Percentiles rank a stretch among this genome's conserved stretches.
phyloP scores from a whole-genome alignment of 1,140 invertebrate species.

The Spodoptera frugiperda region DNA sequence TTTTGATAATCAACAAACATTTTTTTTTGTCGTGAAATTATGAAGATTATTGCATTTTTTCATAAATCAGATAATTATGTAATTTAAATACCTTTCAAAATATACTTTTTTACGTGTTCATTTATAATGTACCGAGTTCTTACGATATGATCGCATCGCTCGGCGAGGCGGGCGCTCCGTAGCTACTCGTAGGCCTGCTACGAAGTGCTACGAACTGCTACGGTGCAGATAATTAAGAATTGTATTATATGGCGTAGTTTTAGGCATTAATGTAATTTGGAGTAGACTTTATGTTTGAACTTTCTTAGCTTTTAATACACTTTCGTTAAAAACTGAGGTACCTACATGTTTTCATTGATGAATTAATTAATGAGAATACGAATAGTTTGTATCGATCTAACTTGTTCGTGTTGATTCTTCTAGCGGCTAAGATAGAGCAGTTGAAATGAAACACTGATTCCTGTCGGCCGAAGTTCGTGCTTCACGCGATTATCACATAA shows the following conservation, averaged over 20 bases:
- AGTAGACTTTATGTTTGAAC: too few relatives aligned
- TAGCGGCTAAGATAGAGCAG: conserved; percentile 45
- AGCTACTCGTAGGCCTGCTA: neutral
- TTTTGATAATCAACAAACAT: too few relatives aligned
- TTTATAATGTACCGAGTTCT: neutral
- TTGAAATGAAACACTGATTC: conserved; percentile 49
- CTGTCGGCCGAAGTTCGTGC: conserved; percentile 49
- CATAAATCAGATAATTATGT: too few relatives aligned
- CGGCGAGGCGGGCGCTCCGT: neutral
- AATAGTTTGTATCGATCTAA: conserved; percentile 14
- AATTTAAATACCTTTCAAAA: too few relatives aligned
- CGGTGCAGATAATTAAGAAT: neutral
- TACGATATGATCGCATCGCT: neutral
- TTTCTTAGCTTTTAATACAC: too few relatives aligned
- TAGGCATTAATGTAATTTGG: neutral
- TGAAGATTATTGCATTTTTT: too few relatives aligned
- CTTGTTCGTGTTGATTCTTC: neutral
- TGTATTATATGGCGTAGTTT: neutral
- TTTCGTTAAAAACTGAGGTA: too few relatives aligned
- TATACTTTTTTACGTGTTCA: neutral
- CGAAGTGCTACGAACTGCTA: conserved; percentile 2
- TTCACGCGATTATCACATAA: conserved; percentile 56
- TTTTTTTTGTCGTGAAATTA: too few relatives aligned
- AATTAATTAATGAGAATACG: neutral
- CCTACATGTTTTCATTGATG: neutral